Conservation (phyloP, 2,113 vertebrate species). For the Cephalopterus ornatus region DNA sequence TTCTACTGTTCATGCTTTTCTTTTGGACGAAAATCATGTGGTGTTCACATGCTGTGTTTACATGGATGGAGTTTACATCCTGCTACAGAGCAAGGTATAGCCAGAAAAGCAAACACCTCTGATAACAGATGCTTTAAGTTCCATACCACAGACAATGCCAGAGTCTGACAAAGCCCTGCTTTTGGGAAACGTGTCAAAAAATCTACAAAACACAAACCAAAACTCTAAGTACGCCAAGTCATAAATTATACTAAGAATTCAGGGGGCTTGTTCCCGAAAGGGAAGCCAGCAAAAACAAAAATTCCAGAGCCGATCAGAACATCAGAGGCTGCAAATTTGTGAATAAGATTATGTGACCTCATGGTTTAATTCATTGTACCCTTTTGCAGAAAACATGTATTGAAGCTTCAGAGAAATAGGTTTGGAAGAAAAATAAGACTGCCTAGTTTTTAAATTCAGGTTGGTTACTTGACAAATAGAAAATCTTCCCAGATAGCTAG, state of each 20-base stretch:
- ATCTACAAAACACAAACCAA: not conserved
- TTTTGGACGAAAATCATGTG: not conserved
- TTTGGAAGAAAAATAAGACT: not conserved
- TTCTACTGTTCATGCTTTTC: not conserved
- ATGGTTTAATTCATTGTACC: not conserved
- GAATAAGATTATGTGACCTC: not conserved
- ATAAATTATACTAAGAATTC: not conserved
- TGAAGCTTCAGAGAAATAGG: not conserved
- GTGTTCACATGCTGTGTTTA: not conserved
- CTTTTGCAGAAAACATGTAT: not conserved
- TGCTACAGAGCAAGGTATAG: not conserved
- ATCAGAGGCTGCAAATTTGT: not conserved
- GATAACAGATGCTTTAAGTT: not conserved
- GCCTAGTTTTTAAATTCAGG: not conserved
- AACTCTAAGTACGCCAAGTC: not conserved
- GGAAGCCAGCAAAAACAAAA: not conserved
- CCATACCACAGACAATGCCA: not conserved
- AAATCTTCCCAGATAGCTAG: not conserved
- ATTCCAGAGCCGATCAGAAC: not conserved
- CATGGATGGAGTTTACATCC: not conserved
- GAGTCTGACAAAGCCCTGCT: not conserved
- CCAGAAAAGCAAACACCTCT: not conserved
- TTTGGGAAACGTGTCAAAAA: not conserved
- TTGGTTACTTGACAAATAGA: not conserved
- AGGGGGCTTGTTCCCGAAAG: not conserved